Percentiles rank a stretch among this genome's conserved stretches.
Evolutionary conservation across 2,113 vertebrate species (phyloP).

Genomic region (Syngnathus floridae): DNA sequence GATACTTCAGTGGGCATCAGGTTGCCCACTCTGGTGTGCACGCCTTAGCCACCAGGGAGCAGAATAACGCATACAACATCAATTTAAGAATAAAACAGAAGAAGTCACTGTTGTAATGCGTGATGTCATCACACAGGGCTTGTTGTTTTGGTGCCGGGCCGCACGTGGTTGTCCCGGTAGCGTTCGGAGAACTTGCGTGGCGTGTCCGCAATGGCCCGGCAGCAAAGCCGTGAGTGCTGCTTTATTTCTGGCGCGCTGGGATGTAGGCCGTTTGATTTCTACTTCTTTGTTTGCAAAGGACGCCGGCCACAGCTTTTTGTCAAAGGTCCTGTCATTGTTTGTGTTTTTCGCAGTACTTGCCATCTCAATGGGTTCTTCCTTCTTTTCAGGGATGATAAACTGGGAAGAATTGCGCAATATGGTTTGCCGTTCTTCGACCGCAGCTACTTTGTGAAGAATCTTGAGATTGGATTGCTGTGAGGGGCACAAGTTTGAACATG

Average conservation of each 20-base stretch:
- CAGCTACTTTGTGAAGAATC: background rate
- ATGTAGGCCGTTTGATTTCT: background rate
- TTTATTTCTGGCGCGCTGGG: slow-evolving; percentile 17
- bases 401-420: background rate
- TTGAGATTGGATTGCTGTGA: background rate
- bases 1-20: too few relatives aligned
- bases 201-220: background rate
- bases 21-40: too few relatives aligned
- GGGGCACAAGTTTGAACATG: too few relatives aligned
- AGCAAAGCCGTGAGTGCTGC: slow-evolving; percentile 29
- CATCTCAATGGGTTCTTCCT: background rate
- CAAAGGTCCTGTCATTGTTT: background rate
- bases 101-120: slow-evolving; percentile 17
- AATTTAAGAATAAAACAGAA: too few relatives aligned
- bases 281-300: background rate
- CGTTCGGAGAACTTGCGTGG: slow-evolving; percentile 14
- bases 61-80: too few relatives aligned
- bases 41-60: too few relatives aligned
- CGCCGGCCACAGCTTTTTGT: background rate
- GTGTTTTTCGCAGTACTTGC: background rate
- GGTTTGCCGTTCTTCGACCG: background rate
- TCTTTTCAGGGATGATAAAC: background rate
- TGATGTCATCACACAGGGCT: slow-evolving; percentile 13
- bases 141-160: slow-evolving; percentile 4
- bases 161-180: too few relatives aligned